phyloP scores from a whole-genome alignment of 2,888 invertebrate species.

The Parnassius smintheus region DNA sequence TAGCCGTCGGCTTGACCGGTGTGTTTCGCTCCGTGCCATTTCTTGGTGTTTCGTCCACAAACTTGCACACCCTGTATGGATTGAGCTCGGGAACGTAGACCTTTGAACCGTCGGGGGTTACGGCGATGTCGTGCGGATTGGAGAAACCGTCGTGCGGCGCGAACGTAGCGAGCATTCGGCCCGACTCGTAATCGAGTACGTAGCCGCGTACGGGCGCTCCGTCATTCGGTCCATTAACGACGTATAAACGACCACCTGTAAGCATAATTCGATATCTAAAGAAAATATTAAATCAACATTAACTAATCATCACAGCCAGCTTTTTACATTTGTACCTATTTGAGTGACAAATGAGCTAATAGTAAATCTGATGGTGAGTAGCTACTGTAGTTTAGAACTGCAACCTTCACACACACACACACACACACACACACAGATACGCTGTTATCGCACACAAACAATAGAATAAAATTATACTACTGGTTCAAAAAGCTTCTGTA shows the following conservation, averaged over 20 bases:
- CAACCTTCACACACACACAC: too few species aligned
- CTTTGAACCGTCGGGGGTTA: slow-evolving; percentile 82
- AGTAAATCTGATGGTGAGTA: too few species aligned
- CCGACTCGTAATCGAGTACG: slow-evolving; percentile 83
- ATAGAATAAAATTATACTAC: too few species aligned
- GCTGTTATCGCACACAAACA: too few species aligned
- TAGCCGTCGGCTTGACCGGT: slow-evolving; percentile 69
- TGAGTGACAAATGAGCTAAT: too few species aligned
- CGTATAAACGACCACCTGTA: slow-evolving; percentile 85
- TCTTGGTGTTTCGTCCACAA: slow-evolving; percentile 45
- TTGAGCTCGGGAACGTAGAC: slow-evolving; percentile 90
- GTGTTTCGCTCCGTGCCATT: slow-evolving; percentile 36
- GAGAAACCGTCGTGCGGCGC: slow-evolving; percentile 78
- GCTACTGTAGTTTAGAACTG: too few species aligned
- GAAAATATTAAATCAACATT: too few species aligned
- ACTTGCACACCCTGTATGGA: slow-evolving; percentile 82
- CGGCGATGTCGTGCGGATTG: slow-evolving; percentile 92
- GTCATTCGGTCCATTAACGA: slow-evolving; percentile 86
- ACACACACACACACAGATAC: too few species aligned
- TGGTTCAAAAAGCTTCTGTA: too few species aligned
- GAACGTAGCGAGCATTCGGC: slow-evolving; percentile 83
- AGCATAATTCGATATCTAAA: too few species aligned
- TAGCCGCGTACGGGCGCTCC: slow-evolving; percentile 84
- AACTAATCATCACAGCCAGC: too few species aligned
- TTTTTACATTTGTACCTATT: too few species aligned